Conservation (phyloP, 2,113 vertebrate genomes). For the Cromileptes altivelis region DNA sequence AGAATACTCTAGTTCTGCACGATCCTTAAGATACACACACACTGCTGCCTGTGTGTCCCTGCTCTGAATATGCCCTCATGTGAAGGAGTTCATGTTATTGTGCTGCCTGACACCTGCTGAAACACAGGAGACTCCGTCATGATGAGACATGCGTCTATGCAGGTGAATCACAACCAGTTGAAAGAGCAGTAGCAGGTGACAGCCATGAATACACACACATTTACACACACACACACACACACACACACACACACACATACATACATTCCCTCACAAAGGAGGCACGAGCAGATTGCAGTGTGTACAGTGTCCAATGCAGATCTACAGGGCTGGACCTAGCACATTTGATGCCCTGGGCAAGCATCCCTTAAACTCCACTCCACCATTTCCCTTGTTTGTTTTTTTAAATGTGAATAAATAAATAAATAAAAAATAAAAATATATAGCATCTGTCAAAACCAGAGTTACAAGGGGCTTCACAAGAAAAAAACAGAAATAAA, state of each 20-base stretch:
- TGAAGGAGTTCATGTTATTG: constrained; percentile 47
- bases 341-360: too few species aligned
- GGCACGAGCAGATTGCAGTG: background rate
- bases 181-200: constrained; percentile 66
- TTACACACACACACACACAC: background rate
- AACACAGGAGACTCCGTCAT: constrained; percentile 61
- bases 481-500: too few species aligned
- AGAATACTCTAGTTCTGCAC: background rate
- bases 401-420: too few species aligned
- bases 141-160: constrained; percentile 72
- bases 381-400: too few species aligned
- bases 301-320: background rate
- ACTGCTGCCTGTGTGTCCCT: background rate
- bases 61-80: constrained; percentile 25
- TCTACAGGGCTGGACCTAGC: background rate
- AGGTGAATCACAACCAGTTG: constrained; percentile 69
- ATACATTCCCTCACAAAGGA: background rate
- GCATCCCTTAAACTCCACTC: too few species aligned
- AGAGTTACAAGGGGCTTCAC: too few species aligned
- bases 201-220: background rate
- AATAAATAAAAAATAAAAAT: too few species aligned
- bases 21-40: background rate
- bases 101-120: constrained; percentile 76
- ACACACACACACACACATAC: background rate
- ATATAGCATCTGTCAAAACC: too few species aligned